Evolutionary conservation across 2,113 vertebrate species (phyloP).

Genomic region (Etheostoma cragini): DNA sequence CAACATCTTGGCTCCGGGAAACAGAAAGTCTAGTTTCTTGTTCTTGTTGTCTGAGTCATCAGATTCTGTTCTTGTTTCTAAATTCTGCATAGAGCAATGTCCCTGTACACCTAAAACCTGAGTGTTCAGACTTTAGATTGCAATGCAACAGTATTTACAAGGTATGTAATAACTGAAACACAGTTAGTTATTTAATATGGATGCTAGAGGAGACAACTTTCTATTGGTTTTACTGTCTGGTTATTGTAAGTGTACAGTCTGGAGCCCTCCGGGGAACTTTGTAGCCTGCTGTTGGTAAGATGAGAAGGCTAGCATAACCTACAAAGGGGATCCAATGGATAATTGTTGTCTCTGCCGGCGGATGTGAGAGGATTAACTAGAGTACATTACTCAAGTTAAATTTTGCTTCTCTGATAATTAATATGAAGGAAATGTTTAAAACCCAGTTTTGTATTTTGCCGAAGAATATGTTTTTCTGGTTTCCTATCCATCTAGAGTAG

Average conservation of each 20-base stretch:
- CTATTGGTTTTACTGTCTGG: slow-evolving; percentile 20
- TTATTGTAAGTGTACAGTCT: slow-evolving; percentile 34
- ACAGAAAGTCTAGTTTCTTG: slow-evolving; percentile 16
- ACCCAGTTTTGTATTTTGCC: rapidly evolving
- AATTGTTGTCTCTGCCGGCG: slow-evolving; percentile 3
- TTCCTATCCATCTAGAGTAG: background rate
- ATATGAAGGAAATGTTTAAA: background rate
- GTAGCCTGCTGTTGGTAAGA: slow-evolving; percentile 23
- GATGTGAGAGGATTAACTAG: slow-evolving; percentile 11
- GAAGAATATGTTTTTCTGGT: background rate
- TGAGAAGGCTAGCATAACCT: background rate
- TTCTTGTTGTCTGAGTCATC: slow-evolving; percentile 20
- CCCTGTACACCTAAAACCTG: background rate
- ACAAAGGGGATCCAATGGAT: slow-evolving; percentile 9
- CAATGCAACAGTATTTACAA: background rate
- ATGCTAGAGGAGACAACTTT: background rate
- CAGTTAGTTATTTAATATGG: background rate
- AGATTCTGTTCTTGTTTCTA: background rate
- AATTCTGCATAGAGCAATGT: background rate
- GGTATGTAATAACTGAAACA: slow-evolving; percentile 1
- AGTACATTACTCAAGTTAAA: background rate
- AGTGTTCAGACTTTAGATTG: background rate
- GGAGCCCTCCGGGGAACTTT: slow-evolving; percentile 1
- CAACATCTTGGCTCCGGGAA: background rate
- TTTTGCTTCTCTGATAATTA: background rate